A percentile compares a stretch with the other conserved stretches of the same genome.
These are phyloP conservation scores for Hemiscyllium ocellatum DNA, from an alignment of 2,113 vertebrate species.

Conservation along the genomic window DNA sequence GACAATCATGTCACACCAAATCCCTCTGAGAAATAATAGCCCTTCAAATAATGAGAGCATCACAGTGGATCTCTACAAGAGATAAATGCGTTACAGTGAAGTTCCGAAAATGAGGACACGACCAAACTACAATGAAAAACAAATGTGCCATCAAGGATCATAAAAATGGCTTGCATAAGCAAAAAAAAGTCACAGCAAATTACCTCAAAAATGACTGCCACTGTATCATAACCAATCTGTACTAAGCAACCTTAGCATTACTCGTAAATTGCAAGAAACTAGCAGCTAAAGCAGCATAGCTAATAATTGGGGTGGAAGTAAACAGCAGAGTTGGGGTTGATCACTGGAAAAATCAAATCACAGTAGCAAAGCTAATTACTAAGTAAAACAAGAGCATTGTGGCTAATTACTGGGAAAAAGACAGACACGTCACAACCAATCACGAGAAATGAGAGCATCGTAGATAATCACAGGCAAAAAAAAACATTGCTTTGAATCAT, in stretches of 20 bases:
- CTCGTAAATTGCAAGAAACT: background rate
- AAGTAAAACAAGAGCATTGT: background rate
- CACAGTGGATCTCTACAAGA: background rate
- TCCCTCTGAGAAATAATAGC: background rate
- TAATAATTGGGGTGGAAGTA: background rate
- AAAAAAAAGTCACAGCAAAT: slow-evolving; percentile 1
- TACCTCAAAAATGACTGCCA: background rate
- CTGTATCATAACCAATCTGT: background rate
- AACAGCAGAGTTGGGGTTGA: background rate
- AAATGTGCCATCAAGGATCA: background rate
- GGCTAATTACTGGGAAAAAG: background rate
- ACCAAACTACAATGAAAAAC: background rate
- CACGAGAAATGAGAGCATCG: background rate
- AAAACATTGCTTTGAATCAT: background rate
- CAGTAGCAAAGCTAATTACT: background rate
- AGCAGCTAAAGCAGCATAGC: background rate
- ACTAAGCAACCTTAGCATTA: background rate
- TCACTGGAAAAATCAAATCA: background rate
- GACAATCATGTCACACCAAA: background rate
- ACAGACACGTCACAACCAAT: background rate
- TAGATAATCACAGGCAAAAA: background rate
- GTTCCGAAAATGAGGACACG: background rate
- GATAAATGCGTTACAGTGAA: background rate
- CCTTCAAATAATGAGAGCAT: slow-evolving; percentile 6
- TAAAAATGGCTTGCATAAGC: background rate